A percentile compares a stretch with the other conserved stretches of the same genome.
Conservation (phyloP, 2,888 invertebrate genomes). For the Brachylomia viminalis region DNA sequence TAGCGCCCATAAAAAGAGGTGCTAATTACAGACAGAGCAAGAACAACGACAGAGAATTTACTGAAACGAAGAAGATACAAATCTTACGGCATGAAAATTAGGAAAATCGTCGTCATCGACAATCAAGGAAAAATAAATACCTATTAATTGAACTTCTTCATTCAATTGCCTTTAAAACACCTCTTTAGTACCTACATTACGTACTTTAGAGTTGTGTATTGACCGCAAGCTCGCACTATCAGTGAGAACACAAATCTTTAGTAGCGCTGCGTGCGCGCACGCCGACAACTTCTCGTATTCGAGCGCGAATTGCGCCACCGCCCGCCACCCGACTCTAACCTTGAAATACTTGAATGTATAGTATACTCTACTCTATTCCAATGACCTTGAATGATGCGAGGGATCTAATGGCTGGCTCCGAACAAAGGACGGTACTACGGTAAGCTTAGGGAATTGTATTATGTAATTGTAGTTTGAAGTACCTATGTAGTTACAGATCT, state of each 20-base stretch:
- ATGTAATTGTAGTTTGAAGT: conserved; percentile 8
- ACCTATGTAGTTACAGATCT: conserved; percentile 12
- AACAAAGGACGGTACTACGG: conserved; percentile 46
- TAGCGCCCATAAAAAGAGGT: neutral
- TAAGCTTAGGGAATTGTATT: conserved; percentile 45
- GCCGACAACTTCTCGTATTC: conserved; percentile 35
- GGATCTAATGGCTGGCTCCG: conserved; percentile 37
- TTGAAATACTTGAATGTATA: conserved; percentile 58
- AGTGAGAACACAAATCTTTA: conserved; percentile 39
- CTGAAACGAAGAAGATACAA: neutral
- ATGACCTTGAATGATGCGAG: conserved; percentile 50
- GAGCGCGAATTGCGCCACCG: conserved; percentile 58
- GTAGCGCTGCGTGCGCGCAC: conserved; percentile 35
- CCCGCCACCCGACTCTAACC: conserved; percentile 42
- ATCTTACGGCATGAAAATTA: neutral
- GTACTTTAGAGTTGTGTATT: neutral
- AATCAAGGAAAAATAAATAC: neutral
- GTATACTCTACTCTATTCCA: conserved; percentile 35
- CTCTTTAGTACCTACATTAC: neutral
- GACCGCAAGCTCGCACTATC: conserved; percentile 10
- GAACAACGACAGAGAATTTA: neutral
- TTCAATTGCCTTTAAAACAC: neutral
- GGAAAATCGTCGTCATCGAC: neutral
- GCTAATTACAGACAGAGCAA: neutral
- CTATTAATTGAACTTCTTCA: neutral